phyloP scores from a whole-genome alignment of 2,797 vertebrate species.

The Cirrhinus mrigala region DNA sequence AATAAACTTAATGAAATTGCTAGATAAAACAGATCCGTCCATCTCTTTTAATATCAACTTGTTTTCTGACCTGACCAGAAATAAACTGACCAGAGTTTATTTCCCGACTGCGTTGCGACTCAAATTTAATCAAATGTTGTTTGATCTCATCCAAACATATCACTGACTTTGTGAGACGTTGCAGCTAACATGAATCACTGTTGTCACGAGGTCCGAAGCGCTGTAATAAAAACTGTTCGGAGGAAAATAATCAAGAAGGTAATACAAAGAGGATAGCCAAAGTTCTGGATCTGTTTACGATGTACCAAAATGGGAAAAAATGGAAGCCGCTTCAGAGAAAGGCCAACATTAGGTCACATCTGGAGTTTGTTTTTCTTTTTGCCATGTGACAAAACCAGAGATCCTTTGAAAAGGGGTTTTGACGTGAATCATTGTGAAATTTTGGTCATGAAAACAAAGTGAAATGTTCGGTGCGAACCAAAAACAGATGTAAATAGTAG shows the following conservation, averaged over 20 bases:
- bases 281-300: neutral
- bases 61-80: neutral
- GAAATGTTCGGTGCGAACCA: neutral
- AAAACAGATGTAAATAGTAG: neutral
- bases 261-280: neutral
- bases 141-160: neutral
- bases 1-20: neutral
- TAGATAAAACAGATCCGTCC: neutral
- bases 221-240: neutral
- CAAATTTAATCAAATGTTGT: neutral
- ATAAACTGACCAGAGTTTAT: no score
- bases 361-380: neutral
- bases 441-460: neutral
- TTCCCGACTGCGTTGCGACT: neutral
- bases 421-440: neutral
- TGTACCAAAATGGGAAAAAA: neutral
- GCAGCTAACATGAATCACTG: neutral
- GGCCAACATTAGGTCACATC: neutral
- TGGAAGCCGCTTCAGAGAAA: neutral
- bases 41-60: neutral
- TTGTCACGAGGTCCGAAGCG: neutral
- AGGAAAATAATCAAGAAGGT: neutral
- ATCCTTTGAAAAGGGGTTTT: neutral
- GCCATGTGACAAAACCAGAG: neutral
- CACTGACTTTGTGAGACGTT: neutral